Evolutionary conservation across 1,140 invertebrate species (phyloP), one percentile per base, ranked within the genome.

Genomic region (Dinoponera quadriceps): DNA sequence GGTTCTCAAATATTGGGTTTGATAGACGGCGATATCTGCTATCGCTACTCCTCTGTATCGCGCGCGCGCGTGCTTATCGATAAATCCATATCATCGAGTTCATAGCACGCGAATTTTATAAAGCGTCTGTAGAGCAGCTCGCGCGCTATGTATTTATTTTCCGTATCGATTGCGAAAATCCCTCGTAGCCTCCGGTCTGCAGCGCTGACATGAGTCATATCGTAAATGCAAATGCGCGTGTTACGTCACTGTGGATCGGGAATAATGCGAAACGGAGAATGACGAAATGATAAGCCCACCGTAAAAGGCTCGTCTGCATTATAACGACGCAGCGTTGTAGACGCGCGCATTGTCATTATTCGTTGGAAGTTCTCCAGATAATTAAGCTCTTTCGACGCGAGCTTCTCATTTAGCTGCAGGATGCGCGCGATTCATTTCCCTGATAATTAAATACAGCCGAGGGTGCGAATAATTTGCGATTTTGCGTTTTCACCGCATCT

Each of bases 1-100:
- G 65, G 65, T 80, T 48, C 33, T 80, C 75, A 80, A 80, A 80
- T 80, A 80, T 80, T 80, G 63, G 9, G 69, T 78, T 33, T 49
- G 65, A 25, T 68, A 80, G 60, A 66, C 27, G 60, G 22, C n/a
- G 54, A 20, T 77, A 77, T 77, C 74, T 71, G 51, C 22, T 80
- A 80, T 80, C 75, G 65, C 65, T 71, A 80, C 51, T 78, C 63
- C 3, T 44, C 38, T 9, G 38, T 44, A 44, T 44, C 38, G 38
- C 38, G 38, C 38, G 38, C 2, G 7, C 48, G 48, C 29, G 63
- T 25, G 68, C 75, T 80, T 80, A 80, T 80, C 75, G 51, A 48
- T 44, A 69, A 71, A 44, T 57, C 65, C 51, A 44, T 57, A 48
- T 57, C 65, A 14, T 29, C 13, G 65, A 80, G 60, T 25, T 3